Percentiles rank a stretch among this genome's conserved stretches.
These are phyloP conservation scores for Prionailurus viverrinus DNA, from an alignment of 2,113 vertebrate genomes.

Conservation along the genomic window DNA sequence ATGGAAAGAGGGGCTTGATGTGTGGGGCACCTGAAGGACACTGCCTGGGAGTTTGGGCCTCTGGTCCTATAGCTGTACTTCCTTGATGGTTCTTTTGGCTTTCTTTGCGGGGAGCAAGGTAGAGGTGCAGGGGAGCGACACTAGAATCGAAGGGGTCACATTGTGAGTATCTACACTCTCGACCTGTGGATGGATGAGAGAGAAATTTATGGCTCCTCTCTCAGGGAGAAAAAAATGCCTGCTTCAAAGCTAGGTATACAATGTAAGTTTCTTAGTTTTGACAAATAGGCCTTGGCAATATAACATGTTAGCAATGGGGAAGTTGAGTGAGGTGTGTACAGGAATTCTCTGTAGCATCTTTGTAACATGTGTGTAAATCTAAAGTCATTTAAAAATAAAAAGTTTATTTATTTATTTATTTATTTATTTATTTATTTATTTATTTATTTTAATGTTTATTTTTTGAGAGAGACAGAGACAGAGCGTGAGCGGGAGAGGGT, in stretches of 20 bases:
- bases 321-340: not conserved
- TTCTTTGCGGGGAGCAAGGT: not conserved
- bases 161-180: not conserved
- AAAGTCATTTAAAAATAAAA: constrained; percentile 2
- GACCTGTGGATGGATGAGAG: not conserved
- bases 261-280: constrained; percentile 22
- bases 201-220: not conserved
- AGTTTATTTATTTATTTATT: not conserved
- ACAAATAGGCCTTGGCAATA: not conserved
- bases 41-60: not conserved
- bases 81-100: not conserved
- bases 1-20: not conserved
- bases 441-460: too few relatives aligned
- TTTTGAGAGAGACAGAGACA: too few relatives aligned
- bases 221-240: not conserved
- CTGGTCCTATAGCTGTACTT: not conserved
- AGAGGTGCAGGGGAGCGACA: not conserved
- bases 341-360: not conserved
- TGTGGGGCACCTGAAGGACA: not conserved
- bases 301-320: not conserved
- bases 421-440: too few relatives aligned
- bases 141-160: not conserved
- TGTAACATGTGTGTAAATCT: not conserved
- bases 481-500: too few relatives aligned
- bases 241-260: not conserved